Evolutionary conservation across 2,797 vertebrate genomes (phyloP), one percentile per base, ranked within the genome.

Genomic region (Apogon hyalosoma): DNA sequence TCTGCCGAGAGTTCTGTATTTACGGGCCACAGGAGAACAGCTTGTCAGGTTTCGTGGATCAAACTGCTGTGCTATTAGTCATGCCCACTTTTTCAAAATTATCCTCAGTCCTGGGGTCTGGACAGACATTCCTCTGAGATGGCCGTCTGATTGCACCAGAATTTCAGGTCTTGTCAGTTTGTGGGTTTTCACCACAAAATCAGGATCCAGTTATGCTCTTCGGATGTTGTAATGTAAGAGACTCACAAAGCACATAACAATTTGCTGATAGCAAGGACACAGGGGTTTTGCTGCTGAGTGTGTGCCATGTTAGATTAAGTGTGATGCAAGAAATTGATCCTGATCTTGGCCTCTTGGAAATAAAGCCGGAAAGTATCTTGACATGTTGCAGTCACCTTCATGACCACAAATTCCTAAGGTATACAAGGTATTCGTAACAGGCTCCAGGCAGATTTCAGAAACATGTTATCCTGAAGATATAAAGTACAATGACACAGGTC

Each of bases 1-100:
- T 90, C 85, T 90, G 90, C 82, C 83, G 75, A 73, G 56, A 36
- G 21, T 70, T 86, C 64, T 77, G 80, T 89, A 87, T 91, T 92
- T 91, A 91, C 80, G 75, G 83, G 85, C 84, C 87, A 75, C 82
- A 48, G 75, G 85, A 89, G 87, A 85, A 71, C 82, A 61, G 79
- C 75, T 63, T 86, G 88, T 87, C 84, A 59, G 69, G 64, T 82
- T 85, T 76, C 71, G 69, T 85, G 79, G 89, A 85, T 90, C 84
- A 77, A 67, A 73, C 77, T 16, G 36, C 68, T 18, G 13, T 13
- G 69, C 79, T 69, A 76, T 90, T 87, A 90, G 85, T 89, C 82
- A 89, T 81, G 73, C 73, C 74, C 59, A 77, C 74, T 85, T 83
- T 85, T 83, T 86, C 51, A 59, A 84, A 80, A 54, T 75, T 14